These are phyloP conservation scores for Ceratotherium simum DNA, from an alignment of 2,113 vertebrate genomes.

Conservation along the genomic window DNA sequence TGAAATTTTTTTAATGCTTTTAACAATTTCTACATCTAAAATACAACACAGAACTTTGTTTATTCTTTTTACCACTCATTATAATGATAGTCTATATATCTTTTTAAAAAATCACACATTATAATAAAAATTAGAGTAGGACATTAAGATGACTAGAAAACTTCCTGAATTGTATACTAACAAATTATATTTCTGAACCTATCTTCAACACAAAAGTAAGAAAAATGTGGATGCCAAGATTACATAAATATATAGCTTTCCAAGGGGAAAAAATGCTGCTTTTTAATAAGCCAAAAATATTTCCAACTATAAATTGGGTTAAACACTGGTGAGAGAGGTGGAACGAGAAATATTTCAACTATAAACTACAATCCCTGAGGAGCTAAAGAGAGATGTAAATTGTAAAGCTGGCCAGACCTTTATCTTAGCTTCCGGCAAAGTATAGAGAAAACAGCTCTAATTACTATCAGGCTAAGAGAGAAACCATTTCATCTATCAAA, in stretches of 20 bases:
- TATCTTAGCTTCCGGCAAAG: neutral
- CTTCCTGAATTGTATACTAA: neutral
- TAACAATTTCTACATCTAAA: slow-evolving; percentile 11
- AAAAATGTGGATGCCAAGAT: neutral
- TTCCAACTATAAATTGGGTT: neutral
- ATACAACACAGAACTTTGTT: neutral
- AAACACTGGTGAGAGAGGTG: neutral
- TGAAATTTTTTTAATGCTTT: neutral
- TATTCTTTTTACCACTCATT: neutral
- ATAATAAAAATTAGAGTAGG: neutral
- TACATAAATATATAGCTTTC: neutral
- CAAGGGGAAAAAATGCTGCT: neutral
- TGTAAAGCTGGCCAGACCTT: neutral
- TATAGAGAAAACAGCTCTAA: neutral
- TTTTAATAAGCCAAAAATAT: neutral
- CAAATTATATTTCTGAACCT: neutral
- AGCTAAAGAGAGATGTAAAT: neutral
- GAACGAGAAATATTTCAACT: neutral
- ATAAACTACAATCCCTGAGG: neutral
- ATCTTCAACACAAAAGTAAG: neutral
- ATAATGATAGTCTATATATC: neutral
- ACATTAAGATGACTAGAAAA: neutral
- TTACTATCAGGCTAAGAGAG: neutral
- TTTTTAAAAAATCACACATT: neutral
- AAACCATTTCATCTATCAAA: neutral